phyloP scores from a whole-genome alignment of 1,140 invertebrate species.

The Helicoverpa armigera region DNA sequence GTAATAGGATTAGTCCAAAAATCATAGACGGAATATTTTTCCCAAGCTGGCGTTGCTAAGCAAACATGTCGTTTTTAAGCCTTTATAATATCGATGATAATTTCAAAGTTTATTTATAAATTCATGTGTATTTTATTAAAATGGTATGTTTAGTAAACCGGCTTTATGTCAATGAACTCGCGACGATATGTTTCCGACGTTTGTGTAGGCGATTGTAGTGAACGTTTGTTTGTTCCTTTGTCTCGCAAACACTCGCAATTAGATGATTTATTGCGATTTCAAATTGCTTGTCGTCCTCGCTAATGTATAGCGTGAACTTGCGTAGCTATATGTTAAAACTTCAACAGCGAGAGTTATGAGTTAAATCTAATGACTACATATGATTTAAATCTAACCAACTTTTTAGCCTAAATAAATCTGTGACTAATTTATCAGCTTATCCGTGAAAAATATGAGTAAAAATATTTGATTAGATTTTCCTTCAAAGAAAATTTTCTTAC shows the following conservation, averaged over 20 bases:
- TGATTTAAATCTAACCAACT: too few species aligned
- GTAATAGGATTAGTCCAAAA: too few species aligned
- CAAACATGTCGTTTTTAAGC: not conserved
- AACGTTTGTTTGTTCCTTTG: not conserved
- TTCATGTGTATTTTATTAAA: not conserved
- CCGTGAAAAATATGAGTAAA: not conserved
- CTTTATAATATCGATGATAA: not conserved
- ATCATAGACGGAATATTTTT: too few species aligned
- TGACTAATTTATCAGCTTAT: not conserved
- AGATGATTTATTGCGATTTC: not conserved
- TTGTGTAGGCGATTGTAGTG: conserved; percentile 4
- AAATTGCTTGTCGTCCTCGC: not conserved
- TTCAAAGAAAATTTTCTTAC: too few species aligned
- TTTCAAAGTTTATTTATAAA: conserved; percentile 5
- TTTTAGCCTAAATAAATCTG: not conserved
- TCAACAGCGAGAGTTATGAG: too few species aligned
- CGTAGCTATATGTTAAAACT: too few species aligned
- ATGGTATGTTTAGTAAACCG: conserved; percentile 5
- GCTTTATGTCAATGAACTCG: conserved; percentile 22
- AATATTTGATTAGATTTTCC: not conserved
- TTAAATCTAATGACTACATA: too few species aligned
- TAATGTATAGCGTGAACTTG: not conserved
- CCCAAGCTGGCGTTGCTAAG: not conserved
- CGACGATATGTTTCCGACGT: conserved; percentile 32
- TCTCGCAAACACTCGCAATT: conserved; percentile 20